A percentile compares a stretch with the other conserved stretches of the same genome.
Conservation (phyloP, 2,888 invertebrate genomes). For the Phaedon cochleariae region DNA sequence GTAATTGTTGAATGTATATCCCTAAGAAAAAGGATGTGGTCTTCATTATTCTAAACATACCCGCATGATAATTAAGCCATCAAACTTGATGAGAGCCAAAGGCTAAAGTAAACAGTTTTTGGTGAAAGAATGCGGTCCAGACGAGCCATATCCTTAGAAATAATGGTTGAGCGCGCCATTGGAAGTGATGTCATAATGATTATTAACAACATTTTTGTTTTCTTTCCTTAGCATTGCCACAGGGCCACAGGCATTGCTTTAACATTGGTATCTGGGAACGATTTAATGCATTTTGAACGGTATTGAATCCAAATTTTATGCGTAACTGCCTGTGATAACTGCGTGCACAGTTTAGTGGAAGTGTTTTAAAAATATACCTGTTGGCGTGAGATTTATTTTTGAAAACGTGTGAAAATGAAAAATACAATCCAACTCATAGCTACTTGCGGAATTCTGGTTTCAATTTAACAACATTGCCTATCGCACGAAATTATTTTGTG, state of each 20-base stretch:
- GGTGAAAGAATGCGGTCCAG: constrained; percentile 6
- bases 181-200: constrained; percentile 35
- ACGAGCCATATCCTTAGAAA: background rate
- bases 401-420: constrained; percentile 3
- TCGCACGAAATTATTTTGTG: too few relatives aligned
- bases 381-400: constrained; percentile 16
- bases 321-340: too few relatives aligned
- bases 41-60: too few relatives aligned
- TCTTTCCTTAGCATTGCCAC: constrained; percentile 29
- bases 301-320: background rate
- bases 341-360: background rate
- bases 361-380: constrained; percentile 14
- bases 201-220: constrained; percentile 35
- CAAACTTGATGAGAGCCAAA: background rate
- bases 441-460: constrained; percentile 1
- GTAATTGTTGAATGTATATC: too few relatives aligned
- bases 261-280: constrained; percentile 3
- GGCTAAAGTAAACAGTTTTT: background rate
- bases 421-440: constrained; percentile 2
- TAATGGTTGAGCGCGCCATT: constrained; percentile 27
- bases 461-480: background rate
- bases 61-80: background rate
- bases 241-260: too few relatives aligned
- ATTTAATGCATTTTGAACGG: constrained; percentile 9
- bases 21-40: too few relatives aligned